A percentile compares a stretch with the other conserved stretches of the same genome.
Conservation (phyloP, 1,140 invertebrate genomes). For the Temnothorax curvispinosus region DNA sequence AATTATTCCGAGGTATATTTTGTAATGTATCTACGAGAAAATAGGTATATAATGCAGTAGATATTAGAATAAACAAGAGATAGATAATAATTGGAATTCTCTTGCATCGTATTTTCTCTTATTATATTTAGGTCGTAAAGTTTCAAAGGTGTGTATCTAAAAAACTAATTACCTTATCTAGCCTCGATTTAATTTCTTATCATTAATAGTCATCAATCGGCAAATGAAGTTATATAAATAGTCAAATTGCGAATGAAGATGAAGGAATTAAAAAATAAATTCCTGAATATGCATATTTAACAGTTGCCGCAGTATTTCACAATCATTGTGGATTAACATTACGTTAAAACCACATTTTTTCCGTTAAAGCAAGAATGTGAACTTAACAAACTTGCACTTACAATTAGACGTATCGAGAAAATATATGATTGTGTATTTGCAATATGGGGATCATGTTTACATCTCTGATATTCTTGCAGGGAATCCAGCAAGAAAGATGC, state of each 20-base stretch:
- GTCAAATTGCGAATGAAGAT: background rate
- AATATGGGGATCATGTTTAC: background rate
- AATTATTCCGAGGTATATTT: too few species aligned
- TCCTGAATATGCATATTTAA: background rate
- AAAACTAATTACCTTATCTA: background rate
- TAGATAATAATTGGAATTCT: background rate
- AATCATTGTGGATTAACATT: background rate
- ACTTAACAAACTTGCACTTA: background rate
- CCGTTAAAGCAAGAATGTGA: background rate
- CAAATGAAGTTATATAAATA: too few species aligned
- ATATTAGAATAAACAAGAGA: background rate
- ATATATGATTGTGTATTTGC: background rate
- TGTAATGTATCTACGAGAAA: background rate
- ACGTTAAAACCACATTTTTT: background rate
- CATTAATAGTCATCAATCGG: background rate
- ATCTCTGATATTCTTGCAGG: constrained; percentile 37
- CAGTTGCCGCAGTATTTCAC: background rate
- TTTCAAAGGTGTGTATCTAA: background rate
- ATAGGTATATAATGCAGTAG: background rate
- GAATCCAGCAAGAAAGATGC: constrained; percentile 62
- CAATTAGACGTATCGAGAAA: background rate
- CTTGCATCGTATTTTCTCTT: background rate
- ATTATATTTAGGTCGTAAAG: background rate
- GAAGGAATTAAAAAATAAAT: background rate
- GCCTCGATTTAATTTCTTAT: background rate